A percentile compares a stretch with the other conserved stretches of the same genome.
Evolutionary conservation across 2,797 vertebrate genomes (phyloP).

Genomic region (Rhinophrynus dorsalis): DNA sequence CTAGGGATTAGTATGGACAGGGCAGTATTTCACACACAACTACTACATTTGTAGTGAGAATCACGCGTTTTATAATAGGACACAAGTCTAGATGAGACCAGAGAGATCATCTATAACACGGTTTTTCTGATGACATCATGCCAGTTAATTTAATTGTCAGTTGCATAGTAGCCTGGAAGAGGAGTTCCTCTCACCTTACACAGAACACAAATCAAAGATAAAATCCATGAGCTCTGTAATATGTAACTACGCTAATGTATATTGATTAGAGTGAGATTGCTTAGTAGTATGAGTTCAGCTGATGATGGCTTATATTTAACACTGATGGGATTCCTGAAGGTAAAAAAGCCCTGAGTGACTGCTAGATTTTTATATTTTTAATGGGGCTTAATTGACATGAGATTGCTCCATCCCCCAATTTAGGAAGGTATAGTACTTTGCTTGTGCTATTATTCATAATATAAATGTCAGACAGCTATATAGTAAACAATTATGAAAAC

Average conservation of each 20-base stretch:
- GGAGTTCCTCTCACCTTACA: neutral
- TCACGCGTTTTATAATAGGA: too few relatives aligned
- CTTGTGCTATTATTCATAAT: conserved; percentile 23
- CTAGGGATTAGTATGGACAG: too few relatives aligned
- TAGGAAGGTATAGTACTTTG: neutral
- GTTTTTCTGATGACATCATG: too few relatives aligned
- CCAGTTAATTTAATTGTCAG: conserved; percentile 6
- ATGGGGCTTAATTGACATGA: conserved; percentile 32
- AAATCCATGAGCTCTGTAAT: conserved; percentile 28
- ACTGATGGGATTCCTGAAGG: conserved; percentile 2
- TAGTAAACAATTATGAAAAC: too few relatives aligned
- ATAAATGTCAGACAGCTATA: too few relatives aligned
- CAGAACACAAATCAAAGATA: conserved; percentile 5
- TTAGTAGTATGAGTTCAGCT: neutral
- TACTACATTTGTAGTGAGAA: too few relatives aligned
- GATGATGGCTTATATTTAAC: neutral
- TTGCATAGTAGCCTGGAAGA: neutral
- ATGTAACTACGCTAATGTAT: conserved; percentile 31
- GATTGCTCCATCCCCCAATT: neutral
- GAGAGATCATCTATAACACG: too few relatives aligned
- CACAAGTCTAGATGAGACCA: too few relatives aligned
- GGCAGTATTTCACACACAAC: too few relatives aligned
- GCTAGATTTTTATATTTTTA: conserved; percentile 21
- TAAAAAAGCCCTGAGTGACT: conserved; percentile 11
- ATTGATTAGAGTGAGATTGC: conserved; percentile 20